These are phyloP conservation scores for Scaeva pyrastri DNA, from an alignment of 2,888 invertebrate genomes.

Conservation along the genomic window DNA sequence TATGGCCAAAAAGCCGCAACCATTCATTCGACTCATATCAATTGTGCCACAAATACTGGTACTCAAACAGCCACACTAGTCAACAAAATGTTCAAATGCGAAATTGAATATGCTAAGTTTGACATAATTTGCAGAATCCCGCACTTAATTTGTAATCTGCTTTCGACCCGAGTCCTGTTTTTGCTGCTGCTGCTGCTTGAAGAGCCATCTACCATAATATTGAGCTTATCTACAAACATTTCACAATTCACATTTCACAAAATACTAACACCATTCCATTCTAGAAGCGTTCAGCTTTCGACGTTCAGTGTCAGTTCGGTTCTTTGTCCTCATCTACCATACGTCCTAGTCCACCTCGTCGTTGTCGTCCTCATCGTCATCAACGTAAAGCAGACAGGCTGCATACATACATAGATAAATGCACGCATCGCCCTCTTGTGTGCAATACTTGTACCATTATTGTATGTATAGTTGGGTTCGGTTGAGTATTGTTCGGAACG, in stretches of 20 bases:
- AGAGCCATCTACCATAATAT: slow-evolving; percentile 49
- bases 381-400: slow-evolving; percentile 27
- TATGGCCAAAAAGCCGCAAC: slow-evolving; percentile 9
- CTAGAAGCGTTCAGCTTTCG: too few species aligned
- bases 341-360: background rate
- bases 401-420: slow-evolving; percentile 43
- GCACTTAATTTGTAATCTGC: slow-evolving; percentile 69
- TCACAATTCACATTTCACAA: background rate
- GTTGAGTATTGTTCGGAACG: slow-evolving; percentile 2
- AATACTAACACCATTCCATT: background rate
- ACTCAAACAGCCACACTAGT: slow-evolving; percentile 39
- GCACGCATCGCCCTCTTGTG: slow-evolving; percentile 51
- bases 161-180: slow-evolving; percentile 46
- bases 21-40: slow-evolving; percentile 13
- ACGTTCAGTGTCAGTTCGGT: too few species aligned
- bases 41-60: slow-evolving; percentile 22
- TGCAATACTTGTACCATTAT: background rate
- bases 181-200: slow-evolving; percentile 25
- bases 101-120: slow-evolving; percentile 73
- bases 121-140: slow-evolving; percentile 74
- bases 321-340: background rate
- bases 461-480: background rate
- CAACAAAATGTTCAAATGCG: slow-evolving; percentile 58
- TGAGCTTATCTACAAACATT: background rate
- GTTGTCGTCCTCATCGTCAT: slow-evolving; percentile 6